Evolutionary conservation across 2,113 vertebrate species (phyloP).

Genomic region (Riparia riparia): DNA sequence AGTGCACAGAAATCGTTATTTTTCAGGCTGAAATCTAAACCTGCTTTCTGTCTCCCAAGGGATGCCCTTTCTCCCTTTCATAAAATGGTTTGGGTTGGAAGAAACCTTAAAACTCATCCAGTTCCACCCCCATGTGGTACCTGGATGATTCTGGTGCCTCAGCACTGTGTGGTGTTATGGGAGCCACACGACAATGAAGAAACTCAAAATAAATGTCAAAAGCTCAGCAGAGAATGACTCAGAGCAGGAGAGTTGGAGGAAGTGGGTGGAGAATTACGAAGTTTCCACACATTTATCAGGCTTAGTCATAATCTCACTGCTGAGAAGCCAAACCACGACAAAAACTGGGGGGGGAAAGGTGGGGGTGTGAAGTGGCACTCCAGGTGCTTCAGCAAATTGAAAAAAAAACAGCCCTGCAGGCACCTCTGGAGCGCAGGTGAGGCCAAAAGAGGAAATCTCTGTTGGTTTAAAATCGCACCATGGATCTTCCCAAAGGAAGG

Average conservation of each 20-base stretch:
- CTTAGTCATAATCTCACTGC: conserved; percentile 60
- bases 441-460: background rate
- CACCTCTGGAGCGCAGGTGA: background rate
- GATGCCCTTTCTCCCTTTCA: background rate
- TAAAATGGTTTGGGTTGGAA: background rate
- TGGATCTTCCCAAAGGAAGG: background rate
- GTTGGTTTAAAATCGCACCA: background rate
- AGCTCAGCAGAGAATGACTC: conserved; percentile 56
- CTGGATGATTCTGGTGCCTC: background rate
- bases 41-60: background rate
- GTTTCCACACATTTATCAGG: conserved; percentile 55
- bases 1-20: background rate
- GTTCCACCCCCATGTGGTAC: background rate
- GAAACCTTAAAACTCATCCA: background rate
- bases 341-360: background rate
- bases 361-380: background rate
- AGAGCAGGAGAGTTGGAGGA: conserved; percentile 48
- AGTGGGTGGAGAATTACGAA: conserved; percentile 59
- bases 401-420: background rate
- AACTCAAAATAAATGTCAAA: conserved; percentile 56
- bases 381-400: background rate
- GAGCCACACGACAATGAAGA: background rate
- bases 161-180: background rate
- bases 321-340: conserved; percentile 22
- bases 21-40: background rate